Evolutionary conservation across 2,113 vertebrate species (phyloP), one percentile per base, ranked within the genome.

Genomic region (Hyaena hyaena): DNA sequence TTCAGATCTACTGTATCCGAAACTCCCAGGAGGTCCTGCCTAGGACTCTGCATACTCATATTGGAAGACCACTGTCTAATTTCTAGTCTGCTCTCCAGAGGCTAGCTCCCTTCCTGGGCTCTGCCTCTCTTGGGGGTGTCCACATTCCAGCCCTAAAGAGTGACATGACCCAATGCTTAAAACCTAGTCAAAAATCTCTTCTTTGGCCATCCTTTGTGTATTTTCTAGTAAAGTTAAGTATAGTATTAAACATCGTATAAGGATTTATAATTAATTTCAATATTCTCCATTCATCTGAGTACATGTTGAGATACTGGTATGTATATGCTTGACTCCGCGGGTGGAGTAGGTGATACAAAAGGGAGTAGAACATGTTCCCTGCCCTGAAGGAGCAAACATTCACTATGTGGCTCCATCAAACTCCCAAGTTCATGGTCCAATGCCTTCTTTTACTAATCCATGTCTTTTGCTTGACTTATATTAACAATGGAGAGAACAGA

Each of bases 231-330:
- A 77, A 88, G 84, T 65, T 76, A 95, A 92, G 35, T 31, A 66
- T 5, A 61, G 2, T 17, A 35, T 48, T 50, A 74, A 31, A 63
- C 90, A 15, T 39, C 58, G 33, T 11, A 2, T 77, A 90, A 35
- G 33, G 85, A 73, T 76, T 87, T 74, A 65, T 71, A 81, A 85
- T 88, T 92, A 82, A 85, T 93, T 95, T 90, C 65, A 85, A 77
- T 71, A 58, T 83, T 73, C 33, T 90, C 15, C 24, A 87, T 58
- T 85, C 50, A 85, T n/a, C 16, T 90, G 77, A 93, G 16, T 35
- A 15, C 23, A 14, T 33, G 10, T 50, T 55, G 6, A 66, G 66
- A 50, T 81, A 65, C 35, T 92, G 17, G 4, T 35, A 66, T 33
- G 16, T 24, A 43, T 58, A 45, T 65, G 21, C 7, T 80, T 82